phyloP scores from a whole-genome alignment of 2,888 invertebrate species.

The Nemotelus pantherinus region DNA sequence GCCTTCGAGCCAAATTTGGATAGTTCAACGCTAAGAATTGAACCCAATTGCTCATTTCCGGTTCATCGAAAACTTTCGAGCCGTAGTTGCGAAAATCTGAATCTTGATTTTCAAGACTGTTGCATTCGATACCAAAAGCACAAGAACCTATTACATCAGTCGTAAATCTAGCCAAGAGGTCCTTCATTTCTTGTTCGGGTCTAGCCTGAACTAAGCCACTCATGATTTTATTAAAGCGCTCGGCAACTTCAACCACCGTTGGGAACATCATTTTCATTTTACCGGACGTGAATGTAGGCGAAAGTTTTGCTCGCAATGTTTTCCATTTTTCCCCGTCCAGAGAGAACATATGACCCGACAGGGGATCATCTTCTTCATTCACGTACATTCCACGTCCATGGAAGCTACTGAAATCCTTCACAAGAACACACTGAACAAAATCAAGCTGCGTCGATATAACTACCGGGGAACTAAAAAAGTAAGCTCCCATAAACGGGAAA shows the following conservation, averaged over 20 bases:
- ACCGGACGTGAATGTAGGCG: constrained; percentile 16
- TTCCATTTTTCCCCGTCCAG: constrained; percentile 65
- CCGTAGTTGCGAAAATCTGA: constrained; percentile 60
- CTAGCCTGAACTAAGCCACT: constrained; percentile 8
- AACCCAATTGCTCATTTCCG: background rate
- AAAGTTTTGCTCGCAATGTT: constrained; percentile 56
- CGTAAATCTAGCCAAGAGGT: constrained; percentile 52
- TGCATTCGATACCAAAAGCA: constrained; percentile 5
- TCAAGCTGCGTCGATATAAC: constrained; percentile 54
- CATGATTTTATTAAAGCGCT: constrained; percentile 54
- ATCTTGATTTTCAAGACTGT: constrained; percentile 57
- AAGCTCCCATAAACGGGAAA: constrained; percentile 60
- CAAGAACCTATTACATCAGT: background rate
- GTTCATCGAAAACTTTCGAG: constrained; percentile 46
- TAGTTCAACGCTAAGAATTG: background rate
- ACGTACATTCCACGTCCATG: constrained; percentile 58
- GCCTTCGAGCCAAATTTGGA: background rate
- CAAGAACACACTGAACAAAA: background rate
- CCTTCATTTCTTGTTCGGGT: constrained; percentile 62
- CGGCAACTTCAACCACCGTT: constrained; percentile 54
- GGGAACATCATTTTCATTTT: constrained; percentile 18
- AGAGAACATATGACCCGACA: constrained; percentile 63
- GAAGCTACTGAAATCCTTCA: constrained; percentile 58
- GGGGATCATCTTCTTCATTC: constrained; percentile 57
- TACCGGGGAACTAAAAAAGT: constrained; percentile 57